Evolutionary conservation across 2,888 invertebrate species (phyloP).

Genomic region (Catocala fraxini): DNA sequence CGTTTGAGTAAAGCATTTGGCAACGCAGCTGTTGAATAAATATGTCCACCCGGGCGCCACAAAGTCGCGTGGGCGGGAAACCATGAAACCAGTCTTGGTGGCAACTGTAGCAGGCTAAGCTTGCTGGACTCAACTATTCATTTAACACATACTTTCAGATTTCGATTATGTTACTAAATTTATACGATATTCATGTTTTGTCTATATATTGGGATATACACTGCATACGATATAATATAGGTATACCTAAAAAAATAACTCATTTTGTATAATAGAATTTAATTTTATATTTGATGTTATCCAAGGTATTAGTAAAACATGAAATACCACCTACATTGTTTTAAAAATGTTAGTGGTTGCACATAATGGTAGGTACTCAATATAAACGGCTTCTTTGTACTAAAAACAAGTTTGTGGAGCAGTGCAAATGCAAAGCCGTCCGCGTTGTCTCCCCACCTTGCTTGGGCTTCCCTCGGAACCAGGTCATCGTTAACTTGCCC

Average conservation of each 20-base stretch:
- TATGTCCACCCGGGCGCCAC: slow-evolving; percentile 80
- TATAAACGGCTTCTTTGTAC: slow-evolving; percentile 29
- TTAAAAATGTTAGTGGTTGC: slow-evolving; percentile 8
- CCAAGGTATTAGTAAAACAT: neutral
- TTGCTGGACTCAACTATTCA: slow-evolving; percentile 31
- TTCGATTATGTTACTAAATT: neutral
- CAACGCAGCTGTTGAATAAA: slow-evolving; percentile 72
- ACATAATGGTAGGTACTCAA: slow-evolving; percentile 22
- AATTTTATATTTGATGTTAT: too few species aligned
- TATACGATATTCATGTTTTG: neutral
- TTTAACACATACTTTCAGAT: neutral
- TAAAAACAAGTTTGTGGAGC: slow-evolving; percentile 45
- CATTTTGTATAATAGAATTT: too few species aligned
- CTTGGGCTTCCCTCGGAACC: slow-evolving; percentile 80
- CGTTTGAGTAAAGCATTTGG: slow-evolving; percentile 55
- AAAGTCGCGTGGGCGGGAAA: slow-evolving; percentile 85
- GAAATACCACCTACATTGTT: neutral
- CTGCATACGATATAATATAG: too few species aligned
- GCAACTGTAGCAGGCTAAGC: slow-evolving; percentile 59
- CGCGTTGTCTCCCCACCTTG: slow-evolving; percentile 60
- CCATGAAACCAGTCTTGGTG: slow-evolving; percentile 85
- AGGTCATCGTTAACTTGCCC: slow-evolving; percentile 79
- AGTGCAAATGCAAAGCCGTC: slow-evolving; percentile 42
- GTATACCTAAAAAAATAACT: too few species aligned
- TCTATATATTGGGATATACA: too few species aligned